Conservation (phyloP, 2,113 vertebrate species). For the Coregonus clupeaformis region DNA sequence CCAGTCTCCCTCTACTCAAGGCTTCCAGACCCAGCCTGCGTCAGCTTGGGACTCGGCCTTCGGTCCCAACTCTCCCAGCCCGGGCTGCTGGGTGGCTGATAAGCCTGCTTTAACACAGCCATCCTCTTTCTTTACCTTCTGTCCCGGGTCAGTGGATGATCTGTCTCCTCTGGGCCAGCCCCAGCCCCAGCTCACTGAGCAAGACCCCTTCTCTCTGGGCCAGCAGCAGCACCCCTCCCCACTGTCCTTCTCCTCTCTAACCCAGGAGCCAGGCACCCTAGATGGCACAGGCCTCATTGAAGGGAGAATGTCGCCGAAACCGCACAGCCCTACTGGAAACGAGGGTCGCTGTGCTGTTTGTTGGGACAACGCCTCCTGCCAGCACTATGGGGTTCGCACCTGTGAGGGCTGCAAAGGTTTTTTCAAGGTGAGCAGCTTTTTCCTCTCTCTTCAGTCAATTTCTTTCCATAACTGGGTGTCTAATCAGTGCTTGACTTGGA, state of each 20-base stretch:
- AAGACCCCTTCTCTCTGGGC: slow-evolving; percentile 74
- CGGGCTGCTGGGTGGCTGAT: slow-evolving; percentile 78
- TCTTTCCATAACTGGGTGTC: background rate
- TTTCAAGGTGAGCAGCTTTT: slow-evolving; percentile 85
- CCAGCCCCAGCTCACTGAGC: slow-evolving; percentile 72
- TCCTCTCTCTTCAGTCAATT: background rate
- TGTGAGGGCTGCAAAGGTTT: slow-evolving; percentile 98
- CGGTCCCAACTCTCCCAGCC: slow-evolving; percentile 80
- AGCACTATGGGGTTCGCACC: slow-evolving; percentile 95
- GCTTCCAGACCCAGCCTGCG: slow-evolving; percentile 78
- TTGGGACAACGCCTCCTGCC: slow-evolving; percentile 93
- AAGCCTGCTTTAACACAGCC: slow-evolving; percentile 68
- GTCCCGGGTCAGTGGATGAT: slow-evolving; percentile 59
- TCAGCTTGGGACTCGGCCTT: slow-evolving; percentile 87
- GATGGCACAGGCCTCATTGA: slow-evolving; percentile 72
- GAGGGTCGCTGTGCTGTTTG: slow-evolving; percentile 94
- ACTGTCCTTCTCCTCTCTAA: slow-evolving; percentile 65
- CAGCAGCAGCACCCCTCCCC: slow-evolving; percentile 55
- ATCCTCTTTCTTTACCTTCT: slow-evolving; percentile 82
- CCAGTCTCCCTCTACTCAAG: slow-evolving; percentile 82
- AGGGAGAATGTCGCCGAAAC: slow-evolving; percentile 73
- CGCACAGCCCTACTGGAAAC: slow-evolving; percentile 72
- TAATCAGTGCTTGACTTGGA: background rate
- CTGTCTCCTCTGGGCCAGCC: slow-evolving; percentile 68
- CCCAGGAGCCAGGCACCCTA: slow-evolving; percentile 66